Percentiles rank a stretch among this genome's conserved stretches.
Evolutionary conservation across 1,140 invertebrate genomes (phyloP).

Genomic region (Leptopilina clavipes): DNA sequence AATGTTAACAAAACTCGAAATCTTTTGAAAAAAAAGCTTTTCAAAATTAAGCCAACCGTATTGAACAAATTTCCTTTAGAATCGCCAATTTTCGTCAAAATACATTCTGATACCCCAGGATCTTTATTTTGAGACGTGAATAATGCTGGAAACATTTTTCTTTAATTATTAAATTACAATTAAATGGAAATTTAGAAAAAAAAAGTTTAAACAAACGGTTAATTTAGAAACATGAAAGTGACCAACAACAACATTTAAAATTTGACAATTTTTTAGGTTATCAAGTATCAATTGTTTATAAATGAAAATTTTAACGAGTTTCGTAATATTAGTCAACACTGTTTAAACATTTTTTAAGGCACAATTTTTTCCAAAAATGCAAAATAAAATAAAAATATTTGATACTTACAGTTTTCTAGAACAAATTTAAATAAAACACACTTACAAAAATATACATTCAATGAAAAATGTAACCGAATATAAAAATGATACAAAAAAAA

Average conservation of each 20-base stretch:
- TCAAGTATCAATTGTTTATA: conserved; percentile 5
- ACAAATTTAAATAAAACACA: no score
- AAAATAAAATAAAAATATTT: no score
- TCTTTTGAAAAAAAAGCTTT: background rate
- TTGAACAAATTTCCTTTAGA: background rate
- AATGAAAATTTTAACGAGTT: background rate
- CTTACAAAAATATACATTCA: no score
- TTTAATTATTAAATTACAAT: conserved; percentile 8
- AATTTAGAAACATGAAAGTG: background rate
- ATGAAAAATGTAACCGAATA: no score
- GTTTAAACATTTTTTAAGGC: no score
- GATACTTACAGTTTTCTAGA: no score
- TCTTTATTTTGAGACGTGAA: conserved; percentile 39
- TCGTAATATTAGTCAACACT: background rate
- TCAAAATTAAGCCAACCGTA: background rate
- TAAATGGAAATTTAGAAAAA: background rate
- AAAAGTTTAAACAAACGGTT: background rate
- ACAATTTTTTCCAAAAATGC: background rate
- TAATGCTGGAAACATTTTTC: conserved; percentile 34
- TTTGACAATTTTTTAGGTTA: background rate
- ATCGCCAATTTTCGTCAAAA: background rate
- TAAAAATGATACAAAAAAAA: no score
- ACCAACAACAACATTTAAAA: background rate
- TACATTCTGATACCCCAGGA: conserved; percentile 1
- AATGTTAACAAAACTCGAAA: background rate